A percentile compares a stretch with the other conserved stretches of the same genome.
These are phyloP conservation scores for Neostethus bicornis DNA, from an alignment of 2,797 vertebrate species.

Conservation along the genomic window DNA sequence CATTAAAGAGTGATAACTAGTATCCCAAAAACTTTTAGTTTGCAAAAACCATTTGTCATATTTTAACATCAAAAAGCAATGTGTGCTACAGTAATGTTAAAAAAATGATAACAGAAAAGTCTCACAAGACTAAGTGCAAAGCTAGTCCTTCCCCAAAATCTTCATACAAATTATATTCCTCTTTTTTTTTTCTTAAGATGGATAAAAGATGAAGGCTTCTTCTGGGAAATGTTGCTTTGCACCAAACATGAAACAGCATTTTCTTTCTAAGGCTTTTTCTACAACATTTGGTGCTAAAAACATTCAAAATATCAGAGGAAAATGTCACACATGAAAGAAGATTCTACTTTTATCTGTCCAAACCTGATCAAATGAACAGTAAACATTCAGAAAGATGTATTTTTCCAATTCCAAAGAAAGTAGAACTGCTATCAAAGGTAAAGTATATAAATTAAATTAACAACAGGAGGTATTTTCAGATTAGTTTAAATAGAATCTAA, in stretches of 20 bases:
- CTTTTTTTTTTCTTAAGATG: conserved; percentile 11
- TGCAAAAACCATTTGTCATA: no score
- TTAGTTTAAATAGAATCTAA: conserved; percentile 4
- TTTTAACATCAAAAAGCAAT: conserved; percentile 8
- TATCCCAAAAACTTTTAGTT: no score
- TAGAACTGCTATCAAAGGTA: background rate
- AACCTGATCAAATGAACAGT: background rate
- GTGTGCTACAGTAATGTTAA: background rate
- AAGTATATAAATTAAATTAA: no score
- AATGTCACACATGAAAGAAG: background rate
- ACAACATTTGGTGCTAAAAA: background rate
- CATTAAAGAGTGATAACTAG: no score
- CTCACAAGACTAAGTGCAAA: conserved; percentile 12
- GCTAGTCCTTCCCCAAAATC: conserved; percentile 10
- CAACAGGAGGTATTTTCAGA: no score
- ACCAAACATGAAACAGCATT: background rate
- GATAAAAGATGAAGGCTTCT: conserved; percentile 13
- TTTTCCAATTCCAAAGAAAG: background rate
- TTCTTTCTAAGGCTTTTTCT: background rate
- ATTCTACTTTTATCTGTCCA: background rate
- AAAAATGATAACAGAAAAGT: conserved; percentile 22
- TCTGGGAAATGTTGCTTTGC: background rate
- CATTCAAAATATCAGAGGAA: background rate
- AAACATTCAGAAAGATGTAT: background rate
- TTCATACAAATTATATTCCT: conserved; percentile 15